Evolutionary conservation across 1,140 invertebrate species (phyloP).

Genomic region (Drosophila ogumai): DNA sequence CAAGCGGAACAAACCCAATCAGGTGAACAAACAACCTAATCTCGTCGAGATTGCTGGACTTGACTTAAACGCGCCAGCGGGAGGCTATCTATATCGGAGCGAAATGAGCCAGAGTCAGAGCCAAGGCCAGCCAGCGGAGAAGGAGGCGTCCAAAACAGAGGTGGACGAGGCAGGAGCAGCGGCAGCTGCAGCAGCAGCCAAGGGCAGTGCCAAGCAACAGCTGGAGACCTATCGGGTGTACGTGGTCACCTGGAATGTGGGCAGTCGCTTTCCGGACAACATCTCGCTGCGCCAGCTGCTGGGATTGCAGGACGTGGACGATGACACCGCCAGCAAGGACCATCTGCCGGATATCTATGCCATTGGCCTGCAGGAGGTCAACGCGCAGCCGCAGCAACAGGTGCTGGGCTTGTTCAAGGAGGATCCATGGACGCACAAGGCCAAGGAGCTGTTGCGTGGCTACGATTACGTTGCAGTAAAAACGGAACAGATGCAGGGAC

Average conservation of each 20-base stretch:
- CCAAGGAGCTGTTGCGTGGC: constrained; percentile 89
- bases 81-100: background rate
- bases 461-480: constrained; percentile 92
- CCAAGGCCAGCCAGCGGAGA: background rate
- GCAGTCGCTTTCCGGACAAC: constrained; percentile 89
- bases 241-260: constrained; percentile 94
- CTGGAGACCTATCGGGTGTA: constrained; percentile 86
- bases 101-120: constrained; percentile 48
- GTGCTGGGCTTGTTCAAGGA: constrained; percentile 92
- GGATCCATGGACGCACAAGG: constrained; percentile 93
- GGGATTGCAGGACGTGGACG: constrained; percentile 86
- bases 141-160: constrained; percentile 16
- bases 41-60: background rate
- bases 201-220: constrained; percentile 52
- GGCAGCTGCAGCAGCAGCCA: constrained; percentile 5
- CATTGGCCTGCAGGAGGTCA: constrained; percentile 95
- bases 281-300: constrained; percentile 89
- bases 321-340: constrained; percentile 66
- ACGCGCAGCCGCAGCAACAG: constrained; percentile 93
- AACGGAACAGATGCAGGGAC: constrained; percentile 91
- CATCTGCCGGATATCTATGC: constrained; percentile 92
- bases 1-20: constrained; percentile 1
- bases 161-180: constrained; percentile 27
- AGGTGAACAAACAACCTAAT: constrained; percentile 18
- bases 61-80: constrained; percentile 4